phyloP scores from a whole-genome alignment of 1,140 invertebrate genomes.

The Adoxophyes honmai region DNA sequence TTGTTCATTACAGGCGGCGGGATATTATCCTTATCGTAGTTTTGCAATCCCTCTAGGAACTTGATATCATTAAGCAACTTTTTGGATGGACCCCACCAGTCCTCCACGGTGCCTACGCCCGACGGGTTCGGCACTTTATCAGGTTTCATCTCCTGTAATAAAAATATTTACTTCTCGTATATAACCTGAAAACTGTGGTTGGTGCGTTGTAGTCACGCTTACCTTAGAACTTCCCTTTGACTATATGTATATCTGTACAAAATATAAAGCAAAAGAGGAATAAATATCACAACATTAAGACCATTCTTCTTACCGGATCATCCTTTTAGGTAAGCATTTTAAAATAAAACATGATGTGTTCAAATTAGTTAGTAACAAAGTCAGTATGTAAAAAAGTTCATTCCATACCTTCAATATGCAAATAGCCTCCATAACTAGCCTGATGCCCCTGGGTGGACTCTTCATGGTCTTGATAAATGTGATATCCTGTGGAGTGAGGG shows the following conservation, averaged over 20 bases:
- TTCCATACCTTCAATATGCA: constrained; percentile 91
- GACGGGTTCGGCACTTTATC: constrained; percentile 88
- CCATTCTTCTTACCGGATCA: constrained; percentile 7
- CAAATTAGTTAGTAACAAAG: too few species aligned
- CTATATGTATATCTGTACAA: too few species aligned
- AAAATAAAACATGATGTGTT: neutral
- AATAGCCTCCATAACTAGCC: constrained; percentile 96
- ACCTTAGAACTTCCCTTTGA: too few species aligned
- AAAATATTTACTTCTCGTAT: too few species aligned
- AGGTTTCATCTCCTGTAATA: constrained; percentile 88
- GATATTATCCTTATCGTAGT: constrained; percentile 96
- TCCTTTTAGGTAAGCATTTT: neutral
- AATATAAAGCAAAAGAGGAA: too few species aligned
- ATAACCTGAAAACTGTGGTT: too few species aligned
- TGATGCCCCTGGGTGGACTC: constrained; percentile 95
- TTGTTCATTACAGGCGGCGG: constrained; percentile 88
- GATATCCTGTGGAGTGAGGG: constrained; percentile 94
- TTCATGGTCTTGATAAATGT: constrained; percentile 98
- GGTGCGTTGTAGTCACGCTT: too few species aligned
- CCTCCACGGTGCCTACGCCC: constrained; percentile 88
- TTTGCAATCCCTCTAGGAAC: constrained; percentile 89
- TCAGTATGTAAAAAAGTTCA: too few species aligned
- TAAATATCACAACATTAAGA: too few species aligned
- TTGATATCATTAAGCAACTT: constrained; percentile 94
- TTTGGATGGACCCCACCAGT: constrained; percentile 96